phyloP scores from a whole-genome alignment of 2,888 invertebrate genomes.

The Zaprionus lineosus region DNA sequence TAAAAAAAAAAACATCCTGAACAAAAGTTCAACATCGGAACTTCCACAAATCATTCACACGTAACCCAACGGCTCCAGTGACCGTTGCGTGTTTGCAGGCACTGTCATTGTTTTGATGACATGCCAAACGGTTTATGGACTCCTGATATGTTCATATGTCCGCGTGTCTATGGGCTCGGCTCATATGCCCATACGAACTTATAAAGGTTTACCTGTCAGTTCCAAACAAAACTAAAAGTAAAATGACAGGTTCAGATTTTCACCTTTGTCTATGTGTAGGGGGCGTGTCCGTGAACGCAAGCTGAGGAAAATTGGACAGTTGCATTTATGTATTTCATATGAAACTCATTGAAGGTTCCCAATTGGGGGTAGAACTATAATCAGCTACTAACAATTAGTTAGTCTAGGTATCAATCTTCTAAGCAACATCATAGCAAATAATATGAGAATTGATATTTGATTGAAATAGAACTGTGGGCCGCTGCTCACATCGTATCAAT shows the following conservation, averaged over 20 bases:
- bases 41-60: not conserved
- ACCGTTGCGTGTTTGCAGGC: slow-evolving; percentile 48
- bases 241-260: slow-evolving; percentile 49
- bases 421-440: too few relatives aligned
- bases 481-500: too few relatives aligned
- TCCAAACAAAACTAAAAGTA: too few relatives aligned
- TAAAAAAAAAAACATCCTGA: too few relatives aligned
- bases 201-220: slow-evolving; percentile 57
- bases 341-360: too few relatives aligned
- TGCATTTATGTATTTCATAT: too few relatives aligned
- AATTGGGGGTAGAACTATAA: too few relatives aligned
- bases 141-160: slow-evolving; percentile 17
- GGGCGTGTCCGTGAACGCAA: slow-evolving; percentile 9
- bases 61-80: slow-evolving; percentile 38
- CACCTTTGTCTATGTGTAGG: slow-evolving; percentile 24
- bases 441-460: too few relatives aligned
- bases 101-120: slow-evolving; percentile 61
- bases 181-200: slow-evolving; percentile 31
- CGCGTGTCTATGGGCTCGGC: too few relatives aligned
- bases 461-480: too few relatives aligned
- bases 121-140: slow-evolving; percentile 57
- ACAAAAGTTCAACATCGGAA: slow-evolving; percentile 32
- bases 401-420: too few relatives aligned
- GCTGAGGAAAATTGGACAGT: slow-evolving; percentile 2
- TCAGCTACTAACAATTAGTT: too few relatives aligned